Conservation (phyloP, 1,140 invertebrate species). For the Wasmannia auropunctata region DNA sequence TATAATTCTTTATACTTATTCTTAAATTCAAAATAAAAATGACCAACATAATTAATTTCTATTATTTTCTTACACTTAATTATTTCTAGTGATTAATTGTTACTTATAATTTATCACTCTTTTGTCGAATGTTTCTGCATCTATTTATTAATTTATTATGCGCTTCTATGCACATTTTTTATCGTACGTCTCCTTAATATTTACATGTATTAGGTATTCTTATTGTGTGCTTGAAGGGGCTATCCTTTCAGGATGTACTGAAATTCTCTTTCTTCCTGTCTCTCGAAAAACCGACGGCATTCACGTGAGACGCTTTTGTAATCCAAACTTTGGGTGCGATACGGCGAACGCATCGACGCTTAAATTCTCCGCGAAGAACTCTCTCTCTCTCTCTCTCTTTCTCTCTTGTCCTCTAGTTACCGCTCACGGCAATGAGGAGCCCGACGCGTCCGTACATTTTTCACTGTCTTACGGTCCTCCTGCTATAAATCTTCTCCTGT, state of each 20-base stretch:
- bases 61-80: background rate
- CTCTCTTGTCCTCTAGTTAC: conserved; percentile 47
- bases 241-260: conserved; percentile 9
- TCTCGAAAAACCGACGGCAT: conserved; percentile 14
- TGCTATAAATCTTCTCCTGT: conserved; percentile 49
- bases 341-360: conserved; percentile 39
- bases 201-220: background rate
- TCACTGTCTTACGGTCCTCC: conserved; percentile 57
- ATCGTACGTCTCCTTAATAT: background rate
- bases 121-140: background rate
- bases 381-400: background rate
- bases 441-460: conserved; percentile 53
- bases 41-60: background rate
- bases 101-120: background rate
- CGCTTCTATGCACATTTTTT: background rate
- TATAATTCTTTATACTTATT: background rate
- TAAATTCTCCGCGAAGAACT: conserved; percentile 40
- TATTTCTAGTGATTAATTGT: background rate
- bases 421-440: conserved; percentile 49
- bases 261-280: background rate
- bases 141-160: background rate
- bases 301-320: conserved; percentile 29
- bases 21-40: background rate
- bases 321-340: conserved; percentile 39
- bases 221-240: background rate